A percentile compares a stretch with the other conserved stretches of the same genome.
These are phyloP conservation scores for Orthonevra nobilis DNA, from an alignment of 2,888 invertebrate genomes.

Conservation along the genomic window DNA sequence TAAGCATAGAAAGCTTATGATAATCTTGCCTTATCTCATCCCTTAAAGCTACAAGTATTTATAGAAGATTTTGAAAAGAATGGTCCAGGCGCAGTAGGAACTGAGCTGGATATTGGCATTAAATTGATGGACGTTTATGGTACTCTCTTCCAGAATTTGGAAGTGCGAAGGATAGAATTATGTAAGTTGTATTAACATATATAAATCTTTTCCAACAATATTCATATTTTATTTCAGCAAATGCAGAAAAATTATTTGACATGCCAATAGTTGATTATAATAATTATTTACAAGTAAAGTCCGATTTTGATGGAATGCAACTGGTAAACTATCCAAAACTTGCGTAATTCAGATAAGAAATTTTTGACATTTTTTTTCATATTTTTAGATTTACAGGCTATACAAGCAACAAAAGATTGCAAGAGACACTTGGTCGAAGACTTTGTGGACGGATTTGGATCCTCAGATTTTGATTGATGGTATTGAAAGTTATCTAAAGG, in stretches of 20 bases:
- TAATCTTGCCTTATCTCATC: constrained; percentile 44
- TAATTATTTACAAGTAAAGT: constrained; percentile 84
- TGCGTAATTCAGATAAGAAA: background rate
- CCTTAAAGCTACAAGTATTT: constrained; percentile 83
- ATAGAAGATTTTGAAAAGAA: constrained; percentile 86
- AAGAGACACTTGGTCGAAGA: constrained; percentile 91
- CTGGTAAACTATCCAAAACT: constrained; percentile 72
- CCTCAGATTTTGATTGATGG: constrained; percentile 92
- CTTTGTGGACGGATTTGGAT: constrained; percentile 92
- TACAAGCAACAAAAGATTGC: constrained; percentile 89
- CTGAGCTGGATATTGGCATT: constrained; percentile 88
- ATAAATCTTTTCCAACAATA: constrained; percentile 42
- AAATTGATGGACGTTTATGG: constrained; percentile 83
- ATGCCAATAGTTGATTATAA: constrained; percentile 92
- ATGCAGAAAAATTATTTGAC: constrained; percentile 93
- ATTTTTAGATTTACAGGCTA: constrained; percentile 86
- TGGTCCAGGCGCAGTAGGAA: constrained; percentile 90
- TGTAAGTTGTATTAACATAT: constrained; percentile 71
- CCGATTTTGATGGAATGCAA: constrained; percentile 86
- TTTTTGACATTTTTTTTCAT: too few species aligned
- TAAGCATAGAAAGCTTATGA: too few species aligned
- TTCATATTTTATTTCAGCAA: constrained; percentile 82
- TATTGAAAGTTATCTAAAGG: constrained; percentile 91
- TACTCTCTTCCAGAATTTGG: constrained; percentile 84
- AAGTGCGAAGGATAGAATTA: constrained; percentile 82